These are phyloP conservation scores for Isurus oxyrinchus DNA, from an alignment of 2,113 vertebrate genomes.

Conservation along the genomic window DNA sequence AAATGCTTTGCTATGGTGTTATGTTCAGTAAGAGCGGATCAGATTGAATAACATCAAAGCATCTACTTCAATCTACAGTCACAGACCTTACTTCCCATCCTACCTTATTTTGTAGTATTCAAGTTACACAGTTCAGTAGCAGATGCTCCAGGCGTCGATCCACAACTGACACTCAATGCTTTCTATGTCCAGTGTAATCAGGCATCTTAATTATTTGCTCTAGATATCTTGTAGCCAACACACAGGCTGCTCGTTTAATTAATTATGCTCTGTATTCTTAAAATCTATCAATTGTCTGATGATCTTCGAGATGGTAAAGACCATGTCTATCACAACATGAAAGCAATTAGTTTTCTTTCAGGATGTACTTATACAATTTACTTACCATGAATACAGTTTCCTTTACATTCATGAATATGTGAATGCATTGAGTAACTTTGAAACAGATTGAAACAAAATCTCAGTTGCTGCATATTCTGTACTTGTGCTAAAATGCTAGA, in stretches of 20 bases:
- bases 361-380: neutral
- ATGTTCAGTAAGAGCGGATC: neutral
- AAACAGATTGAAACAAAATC: neutral
- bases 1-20: neutral
- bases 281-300: slow-evolving; percentile 13
- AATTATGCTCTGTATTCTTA: neutral
- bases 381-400: neutral
- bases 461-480: neutral
- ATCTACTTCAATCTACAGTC: neutral
- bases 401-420: neutral
- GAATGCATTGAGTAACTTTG: neutral
- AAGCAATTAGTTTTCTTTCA: neutral
- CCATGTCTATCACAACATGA: neutral
- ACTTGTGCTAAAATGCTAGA: neutral
- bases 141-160: neutral
- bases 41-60: neutral
- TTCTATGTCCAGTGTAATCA: neutral
- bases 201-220: neutral
- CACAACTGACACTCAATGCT: neutral
- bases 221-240: neutral
- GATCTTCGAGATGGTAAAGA: neutral
- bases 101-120: neutral
- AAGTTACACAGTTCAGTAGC: neutral
- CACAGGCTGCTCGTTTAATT: neutral
- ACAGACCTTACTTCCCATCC: neutral